phyloP scores from a whole-genome alignment of 2,113 vertebrate genomes.

The Alouatta palliata region DNA sequence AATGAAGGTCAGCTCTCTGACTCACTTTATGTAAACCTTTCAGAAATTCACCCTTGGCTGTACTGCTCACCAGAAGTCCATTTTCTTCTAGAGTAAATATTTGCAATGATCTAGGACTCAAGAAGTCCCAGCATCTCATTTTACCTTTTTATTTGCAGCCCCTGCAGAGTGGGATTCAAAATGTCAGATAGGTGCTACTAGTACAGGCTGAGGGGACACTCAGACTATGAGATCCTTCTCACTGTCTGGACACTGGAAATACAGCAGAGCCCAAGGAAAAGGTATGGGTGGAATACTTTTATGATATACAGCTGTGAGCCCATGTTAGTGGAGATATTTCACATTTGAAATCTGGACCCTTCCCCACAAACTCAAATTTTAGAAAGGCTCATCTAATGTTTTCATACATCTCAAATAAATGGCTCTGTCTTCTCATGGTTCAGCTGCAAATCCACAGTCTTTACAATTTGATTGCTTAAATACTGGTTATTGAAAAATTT shows the following conservation, averaged over 20 bases:
- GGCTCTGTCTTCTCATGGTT: no score
- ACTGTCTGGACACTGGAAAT: background rate
- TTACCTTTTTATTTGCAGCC: rapidly evolving
- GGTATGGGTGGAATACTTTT: no score
- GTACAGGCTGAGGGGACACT: background rate
- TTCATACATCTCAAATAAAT: background rate
- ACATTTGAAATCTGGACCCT: background rate
- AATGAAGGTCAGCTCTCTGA: background rate
- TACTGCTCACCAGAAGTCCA: rapidly evolving
- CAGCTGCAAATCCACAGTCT: rapidly evolving
- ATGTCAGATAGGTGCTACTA: rapidly evolving
- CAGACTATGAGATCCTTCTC: rapidly evolving
- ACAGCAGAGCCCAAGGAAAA: rapidly evolving
- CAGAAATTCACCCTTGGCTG: background rate
- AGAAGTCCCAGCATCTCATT: no score
- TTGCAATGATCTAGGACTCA: no score
- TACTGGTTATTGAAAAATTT: background rate
- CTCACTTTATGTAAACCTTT: no score
- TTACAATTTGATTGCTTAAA: no score
- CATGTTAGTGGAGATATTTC: rapidly evolving
- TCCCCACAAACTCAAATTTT: no score
- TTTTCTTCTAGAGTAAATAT: background rate
- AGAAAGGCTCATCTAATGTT: background rate
- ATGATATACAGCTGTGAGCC: rapidly evolving
- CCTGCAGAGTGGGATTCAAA: background rate